Percentiles rank a stretch among this genome's conserved stretches.
Conservation (phyloP, 2,888 invertebrate species). For the Cancer borealis region DNA sequence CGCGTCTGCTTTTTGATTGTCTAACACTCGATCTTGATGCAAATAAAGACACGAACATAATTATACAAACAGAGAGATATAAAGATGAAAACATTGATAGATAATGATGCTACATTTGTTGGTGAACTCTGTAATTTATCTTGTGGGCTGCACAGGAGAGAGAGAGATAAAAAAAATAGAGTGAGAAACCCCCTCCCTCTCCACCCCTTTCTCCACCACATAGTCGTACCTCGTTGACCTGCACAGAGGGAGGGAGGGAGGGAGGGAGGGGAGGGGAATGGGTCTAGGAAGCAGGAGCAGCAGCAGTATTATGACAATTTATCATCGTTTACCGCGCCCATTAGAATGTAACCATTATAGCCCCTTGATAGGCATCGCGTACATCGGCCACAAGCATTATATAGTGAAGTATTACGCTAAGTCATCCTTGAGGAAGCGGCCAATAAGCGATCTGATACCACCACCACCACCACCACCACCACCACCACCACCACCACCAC, state of each 20-base stretch:
- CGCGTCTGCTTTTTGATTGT: not conserved
- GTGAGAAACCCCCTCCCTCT: not conserved
- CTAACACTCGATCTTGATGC: not conserved
- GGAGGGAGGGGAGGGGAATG: not conserved
- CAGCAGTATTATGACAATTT: slow-evolving; percentile 38
- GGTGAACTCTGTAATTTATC: not conserved
- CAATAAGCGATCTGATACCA: slow-evolving; percentile 47
- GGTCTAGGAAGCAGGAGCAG: not conserved
- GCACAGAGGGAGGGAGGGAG: not conserved
- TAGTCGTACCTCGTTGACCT: too few species aligned
- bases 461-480: not conserved
- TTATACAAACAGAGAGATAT: not conserved
- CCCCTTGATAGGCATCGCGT: slow-evolving; percentile 42
- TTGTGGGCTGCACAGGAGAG: not conserved
- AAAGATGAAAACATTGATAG: not conserved
- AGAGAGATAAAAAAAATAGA: not conserved
- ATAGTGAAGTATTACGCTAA: slow-evolving; percentile 52
- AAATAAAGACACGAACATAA: slow-evolving; percentile 1
- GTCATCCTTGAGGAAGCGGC: slow-evolving; percentile 28
- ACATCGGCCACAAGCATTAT: slow-evolving; percentile 47
- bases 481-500: slow-evolving; percentile 28
- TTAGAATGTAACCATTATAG: slow-evolving; percentile 59
- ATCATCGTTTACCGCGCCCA: slow-evolving; percentile 46
- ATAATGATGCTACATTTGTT: slow-evolving; percentile 17
- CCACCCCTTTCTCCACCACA: too few species aligned